A percentile compares a stretch with the other conserved stretches of the same genome.
These are phyloP conservation scores for Chromobotia macracanthus DNA, from an alignment of 2,797 vertebrate genomes.

Conservation along the genomic window DNA sequence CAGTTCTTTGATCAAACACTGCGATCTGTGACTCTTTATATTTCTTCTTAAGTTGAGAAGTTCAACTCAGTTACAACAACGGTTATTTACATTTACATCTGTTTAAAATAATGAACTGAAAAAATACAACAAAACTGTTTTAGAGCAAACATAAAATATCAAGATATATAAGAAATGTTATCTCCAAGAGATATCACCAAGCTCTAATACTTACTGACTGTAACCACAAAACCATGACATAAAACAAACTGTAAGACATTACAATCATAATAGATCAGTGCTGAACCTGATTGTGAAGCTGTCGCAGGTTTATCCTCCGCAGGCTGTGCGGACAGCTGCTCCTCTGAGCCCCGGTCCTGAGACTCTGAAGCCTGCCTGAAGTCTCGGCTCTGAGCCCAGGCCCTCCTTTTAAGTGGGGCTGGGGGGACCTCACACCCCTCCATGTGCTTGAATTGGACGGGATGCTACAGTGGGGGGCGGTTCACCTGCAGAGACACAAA, in stretches of 20 bases:
- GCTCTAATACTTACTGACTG: not conserved
- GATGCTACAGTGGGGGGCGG: slow-evolving; percentile 40
- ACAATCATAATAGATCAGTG: not conserved
- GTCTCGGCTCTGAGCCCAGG: slow-evolving; percentile 84
- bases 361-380: slow-evolving; percentile 84
- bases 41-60: too few relatives aligned
- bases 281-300: slow-evolving; percentile 71
- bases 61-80: too few relatives aligned
- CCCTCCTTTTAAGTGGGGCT: slow-evolving; percentile 77
- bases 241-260: slow-evolving; percentile 2
- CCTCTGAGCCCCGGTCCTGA: slow-evolving; percentile 74
- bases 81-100: not conserved
- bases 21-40: not conserved
- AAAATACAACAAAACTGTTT: not conserved
- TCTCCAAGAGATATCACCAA: not conserved
- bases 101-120: not conserved
- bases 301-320: slow-evolving; percentile 64
- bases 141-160: not conserved
- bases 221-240: slow-evolving; percentile 6
- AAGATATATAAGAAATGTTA: not conserved
- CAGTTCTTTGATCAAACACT: too few relatives aligned
- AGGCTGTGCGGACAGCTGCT: slow-evolving; percentile 66
- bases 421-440: slow-evolving; percentile 67
- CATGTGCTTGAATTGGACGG: slow-evolving; percentile 60
- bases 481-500: slow-evolving; percentile 52